Conservation (phyloP, 2,888 invertebrate genomes). For the Homarus gammarus region DNA sequence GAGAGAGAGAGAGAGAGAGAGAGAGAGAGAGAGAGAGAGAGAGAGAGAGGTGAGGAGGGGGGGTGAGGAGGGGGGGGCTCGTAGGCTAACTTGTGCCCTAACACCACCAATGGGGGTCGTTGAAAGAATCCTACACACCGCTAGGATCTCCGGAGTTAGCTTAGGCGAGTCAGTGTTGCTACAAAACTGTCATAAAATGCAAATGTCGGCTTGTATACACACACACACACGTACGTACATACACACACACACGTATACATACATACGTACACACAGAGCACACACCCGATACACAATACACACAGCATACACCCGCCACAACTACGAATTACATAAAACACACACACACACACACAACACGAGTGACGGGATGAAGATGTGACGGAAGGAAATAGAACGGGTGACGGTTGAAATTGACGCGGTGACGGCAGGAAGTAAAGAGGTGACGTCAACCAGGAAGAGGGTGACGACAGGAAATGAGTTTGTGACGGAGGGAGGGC, state of each 20-base stretch:
- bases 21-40: background rate
- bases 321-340: no score
- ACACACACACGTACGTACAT: no score
- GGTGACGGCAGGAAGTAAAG: background rate
- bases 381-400: background rate
- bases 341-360: no score
- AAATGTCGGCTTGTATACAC: background rate
- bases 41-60: background rate
- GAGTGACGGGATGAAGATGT: background rate
- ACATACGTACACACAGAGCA: no score
- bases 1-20: background rate
- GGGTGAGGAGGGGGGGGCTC: background rate
- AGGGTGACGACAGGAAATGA: no score
- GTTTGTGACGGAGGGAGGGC: no score
- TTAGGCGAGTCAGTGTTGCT: background rate
- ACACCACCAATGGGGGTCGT: background rate
- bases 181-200: conserved; percentile 16
- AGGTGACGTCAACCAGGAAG: background rate
- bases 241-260: no score
- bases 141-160: no score
- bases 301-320: no score
- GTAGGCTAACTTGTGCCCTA: background rate
- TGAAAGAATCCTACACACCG: no score
- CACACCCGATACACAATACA: no score
- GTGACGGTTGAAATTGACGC: background rate